A percentile compares a stretch with the other conserved stretches of the same genome.
phyloP scores from a whole-genome alignment of 2,113 vertebrate genomes.

The Candoia aspera region DNA sequence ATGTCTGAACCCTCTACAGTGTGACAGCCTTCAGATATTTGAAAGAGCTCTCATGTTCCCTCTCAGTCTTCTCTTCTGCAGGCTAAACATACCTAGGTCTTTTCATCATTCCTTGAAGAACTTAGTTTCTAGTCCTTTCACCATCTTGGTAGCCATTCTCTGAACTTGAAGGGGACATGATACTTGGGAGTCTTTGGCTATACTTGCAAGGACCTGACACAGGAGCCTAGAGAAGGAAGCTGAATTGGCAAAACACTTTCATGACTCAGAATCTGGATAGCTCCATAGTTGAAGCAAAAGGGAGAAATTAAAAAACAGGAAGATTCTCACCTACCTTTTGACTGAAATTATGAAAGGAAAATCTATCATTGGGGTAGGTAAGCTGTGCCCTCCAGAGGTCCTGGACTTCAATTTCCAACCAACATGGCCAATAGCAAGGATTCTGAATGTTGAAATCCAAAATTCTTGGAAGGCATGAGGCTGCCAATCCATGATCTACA shows the following conservation, averaged over 20 bases:
- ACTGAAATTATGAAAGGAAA: not conserved
- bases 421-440: no score
- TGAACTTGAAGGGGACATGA: not conserved
- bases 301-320: not conserved
- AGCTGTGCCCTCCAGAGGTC: not conserved
- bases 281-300: not conserved
- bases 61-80: not conserved
- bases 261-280: not conserved
- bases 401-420: not conserved
- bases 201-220: not conserved
- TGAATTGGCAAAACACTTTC: not conserved
- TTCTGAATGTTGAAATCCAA: no score
- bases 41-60: not conserved
- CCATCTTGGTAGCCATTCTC: not conserved
- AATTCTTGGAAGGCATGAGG: no score
- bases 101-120: not conserved
- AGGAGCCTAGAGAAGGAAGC: not conserved
- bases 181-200: not conserved
- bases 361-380: not conserved
- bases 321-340: not conserved
- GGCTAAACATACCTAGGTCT: not conserved
- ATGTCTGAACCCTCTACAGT: not conserved
- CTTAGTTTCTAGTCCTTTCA: not conserved
- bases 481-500: not conserved
- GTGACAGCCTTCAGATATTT: not conserved